Conservation (phyloP, 2,113 vertebrate genomes). For the Marmota flaviventris region DNA sequence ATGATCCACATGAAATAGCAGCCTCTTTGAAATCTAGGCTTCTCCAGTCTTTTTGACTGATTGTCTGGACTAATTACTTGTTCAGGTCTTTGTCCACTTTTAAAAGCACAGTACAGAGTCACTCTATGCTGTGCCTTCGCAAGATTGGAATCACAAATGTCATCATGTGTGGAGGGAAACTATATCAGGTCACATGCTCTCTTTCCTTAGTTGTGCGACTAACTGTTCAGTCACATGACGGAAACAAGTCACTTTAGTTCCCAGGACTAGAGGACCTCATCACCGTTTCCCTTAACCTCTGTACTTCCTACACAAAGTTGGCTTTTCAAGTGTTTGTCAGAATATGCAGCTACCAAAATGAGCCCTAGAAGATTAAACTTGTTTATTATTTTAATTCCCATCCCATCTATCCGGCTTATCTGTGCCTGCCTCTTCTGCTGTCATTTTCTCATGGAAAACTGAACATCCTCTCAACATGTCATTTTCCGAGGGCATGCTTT, state of each 20-base stretch:
- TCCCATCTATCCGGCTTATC: not conserved
- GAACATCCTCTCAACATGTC: constrained; percentile 38
- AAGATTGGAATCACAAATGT: not conserved
- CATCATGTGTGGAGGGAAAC: not conserved
- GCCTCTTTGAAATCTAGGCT: not conserved
- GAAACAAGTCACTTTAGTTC: not conserved
- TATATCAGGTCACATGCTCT: not conserved
- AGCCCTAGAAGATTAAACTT: not conserved
- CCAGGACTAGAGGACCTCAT: not conserved
- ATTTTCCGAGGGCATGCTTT: constrained; percentile 68
- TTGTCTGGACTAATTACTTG: not conserved
- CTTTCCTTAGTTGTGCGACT: not conserved
- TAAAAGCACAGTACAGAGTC: not conserved
- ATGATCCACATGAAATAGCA: not conserved
- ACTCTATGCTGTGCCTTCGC: not conserved
- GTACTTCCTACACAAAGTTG: not conserved
- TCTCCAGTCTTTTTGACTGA: not conserved
- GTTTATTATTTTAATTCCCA: constrained; percentile 18
- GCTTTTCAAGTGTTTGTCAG: not conserved
- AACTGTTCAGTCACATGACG: not conserved
- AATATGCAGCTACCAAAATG: not conserved
- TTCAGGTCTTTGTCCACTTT: not conserved
- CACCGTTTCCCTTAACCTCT: not conserved
- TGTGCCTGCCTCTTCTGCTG: constrained; percentile 21
- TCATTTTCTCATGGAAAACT: constrained; percentile 63